A percentile compares a stretch with the other conserved stretches of the same genome.
Evolutionary conservation across 2,113 vertebrate species (phyloP).

Genomic region (Scophthalmus maximus): DNA sequence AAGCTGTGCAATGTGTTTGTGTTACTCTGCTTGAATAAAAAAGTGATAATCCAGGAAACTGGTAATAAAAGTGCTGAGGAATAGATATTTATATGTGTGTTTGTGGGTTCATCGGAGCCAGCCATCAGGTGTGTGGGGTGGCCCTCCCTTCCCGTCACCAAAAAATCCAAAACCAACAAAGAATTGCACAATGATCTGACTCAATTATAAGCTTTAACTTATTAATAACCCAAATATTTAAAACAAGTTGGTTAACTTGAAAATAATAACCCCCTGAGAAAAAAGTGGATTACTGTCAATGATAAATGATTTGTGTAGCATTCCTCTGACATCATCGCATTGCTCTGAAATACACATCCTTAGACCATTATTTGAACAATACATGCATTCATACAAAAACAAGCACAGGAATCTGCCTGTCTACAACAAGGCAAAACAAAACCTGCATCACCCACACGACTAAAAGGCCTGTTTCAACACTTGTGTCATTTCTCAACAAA

Average conservation of each 20-base stretch:
- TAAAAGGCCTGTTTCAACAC: slow-evolving; percentile 55
- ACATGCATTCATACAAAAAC: slow-evolving; percentile 57
- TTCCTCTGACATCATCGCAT: slow-evolving; percentile 53
- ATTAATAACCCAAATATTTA: no score
- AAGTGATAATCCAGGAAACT: slow-evolving; percentile 5
- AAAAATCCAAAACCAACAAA: slow-evolving; percentile 25
- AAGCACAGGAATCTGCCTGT: slow-evolving; percentile 63
- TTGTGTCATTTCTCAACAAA: slow-evolving; percentile 47
- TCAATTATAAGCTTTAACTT: slow-evolving; percentile 6
- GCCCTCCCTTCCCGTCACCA: slow-evolving; percentile 11
- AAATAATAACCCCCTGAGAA: neutral
- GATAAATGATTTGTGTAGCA: slow-evolving; percentile 42
- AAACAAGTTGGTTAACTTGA: no score
- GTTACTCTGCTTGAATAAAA: slow-evolving; percentile 9
- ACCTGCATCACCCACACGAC: slow-evolving; percentile 39
- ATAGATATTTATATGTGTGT: slow-evolving; percentile 5
- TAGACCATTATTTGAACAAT: slow-evolving; percentile 62
- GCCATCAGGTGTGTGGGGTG: slow-evolving; percentile 27
- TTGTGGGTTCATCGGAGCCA: slow-evolving; percentile 33
- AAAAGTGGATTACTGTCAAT: slow-evolving; percentile 13
- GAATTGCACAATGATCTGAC: neutral
- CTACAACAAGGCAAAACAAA: slow-evolving; percentile 57
- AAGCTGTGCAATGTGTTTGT: slow-evolving; percentile 22
- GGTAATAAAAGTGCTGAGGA: slow-evolving; percentile 11
- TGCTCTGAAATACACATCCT: slow-evolving; percentile 52